phyloP scores from a whole-genome alignment of 2,797 vertebrate genomes.

The Molossus alvarezi region DNA sequence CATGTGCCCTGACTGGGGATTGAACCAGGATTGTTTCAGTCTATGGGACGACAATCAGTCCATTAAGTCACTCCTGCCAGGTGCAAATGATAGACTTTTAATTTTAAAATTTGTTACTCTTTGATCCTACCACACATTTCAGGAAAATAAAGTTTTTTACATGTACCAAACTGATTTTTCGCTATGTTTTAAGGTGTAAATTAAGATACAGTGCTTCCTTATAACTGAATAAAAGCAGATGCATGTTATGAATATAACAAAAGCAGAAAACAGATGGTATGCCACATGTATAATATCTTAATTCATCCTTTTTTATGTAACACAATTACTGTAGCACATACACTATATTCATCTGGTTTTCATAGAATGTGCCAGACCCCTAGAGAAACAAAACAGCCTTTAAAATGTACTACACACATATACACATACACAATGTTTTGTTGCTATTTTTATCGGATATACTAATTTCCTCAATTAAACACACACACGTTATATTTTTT shows the following conservation, averaged over 20 bases:
- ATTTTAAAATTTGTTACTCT: conserved; percentile 71
- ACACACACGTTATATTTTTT: not conserved
- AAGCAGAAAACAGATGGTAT: conserved; percentile 89
- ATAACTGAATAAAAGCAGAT: conserved; percentile 90
- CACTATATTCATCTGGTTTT: conserved; percentile 83
- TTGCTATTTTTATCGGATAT: not conserved
- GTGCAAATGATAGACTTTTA: not conserved
- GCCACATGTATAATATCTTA: conserved; percentile 88
- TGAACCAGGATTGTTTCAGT: too few species aligned
- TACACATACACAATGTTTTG: not conserved
- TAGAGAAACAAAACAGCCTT: conserved; percentile 50
- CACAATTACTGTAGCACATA: conserved; percentile 81
- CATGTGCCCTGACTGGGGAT: too few species aligned
- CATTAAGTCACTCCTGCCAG: too few species aligned
- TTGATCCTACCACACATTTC: conserved; percentile 79
- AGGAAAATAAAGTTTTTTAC: conserved; percentile 79
- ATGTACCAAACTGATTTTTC: conserved; percentile 84
- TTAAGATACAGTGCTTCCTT: conserved; percentile 89
- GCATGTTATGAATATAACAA: conserved; percentile 88
- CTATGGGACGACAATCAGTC: too few species aligned
- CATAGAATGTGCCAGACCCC: conserved; percentile 79
- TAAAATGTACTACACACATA: not conserved
- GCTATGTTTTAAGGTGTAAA: conserved; percentile 87
- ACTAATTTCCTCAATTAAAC: not conserved
- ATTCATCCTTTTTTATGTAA: conserved; percentile 88